Percentiles rank a stretch among this genome's conserved stretches.
Conservation (phyloP, 2,113 vertebrate genomes). For the Ciconia maguari region DNA sequence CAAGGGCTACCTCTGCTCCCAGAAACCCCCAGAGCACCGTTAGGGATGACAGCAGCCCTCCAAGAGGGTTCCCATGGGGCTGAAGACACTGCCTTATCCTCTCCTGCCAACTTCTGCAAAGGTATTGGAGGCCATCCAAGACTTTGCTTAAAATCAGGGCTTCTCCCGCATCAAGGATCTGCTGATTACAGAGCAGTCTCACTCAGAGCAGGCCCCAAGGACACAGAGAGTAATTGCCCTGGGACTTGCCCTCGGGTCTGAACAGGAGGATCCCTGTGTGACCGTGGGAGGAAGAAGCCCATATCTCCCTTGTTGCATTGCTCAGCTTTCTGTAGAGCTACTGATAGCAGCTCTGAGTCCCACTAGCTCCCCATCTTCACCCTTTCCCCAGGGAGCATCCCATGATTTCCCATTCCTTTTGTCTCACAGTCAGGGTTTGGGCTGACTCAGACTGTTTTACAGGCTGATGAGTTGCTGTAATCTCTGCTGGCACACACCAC, state of each 20-base stretch:
- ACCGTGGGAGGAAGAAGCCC: not conserved
- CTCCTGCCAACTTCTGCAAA: not conserved
- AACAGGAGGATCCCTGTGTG: not conserved
- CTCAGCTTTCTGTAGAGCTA: not conserved
- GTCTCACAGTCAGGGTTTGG: not conserved
- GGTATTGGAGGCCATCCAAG: not conserved
- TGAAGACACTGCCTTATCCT: not conserved
- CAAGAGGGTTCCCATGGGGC: not conserved
- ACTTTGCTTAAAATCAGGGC: not conserved
- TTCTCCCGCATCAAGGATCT: not conserved
- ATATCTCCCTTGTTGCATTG: accelerated
- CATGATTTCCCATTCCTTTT: not conserved
- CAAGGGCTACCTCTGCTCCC: not conserved
- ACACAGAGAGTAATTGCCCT: accelerated
- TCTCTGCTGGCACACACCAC: not conserved
- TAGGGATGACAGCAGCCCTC: not conserved
- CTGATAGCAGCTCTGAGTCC: not conserved
- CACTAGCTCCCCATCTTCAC: not conserved
- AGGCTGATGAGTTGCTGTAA: not conserved
- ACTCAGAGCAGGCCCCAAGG: not conserved
- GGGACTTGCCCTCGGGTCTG: not conserved
- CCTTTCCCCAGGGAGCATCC: not conserved
- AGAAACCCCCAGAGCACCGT: accelerated
- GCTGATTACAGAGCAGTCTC: not conserved
- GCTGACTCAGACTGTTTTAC: not conserved